A percentile compares a stretch with the other conserved stretches of the same genome.
Evolutionary conservation across 2,113 vertebrate genomes (phyloP).

Genomic region (Sylvia atricapilla): DNA sequence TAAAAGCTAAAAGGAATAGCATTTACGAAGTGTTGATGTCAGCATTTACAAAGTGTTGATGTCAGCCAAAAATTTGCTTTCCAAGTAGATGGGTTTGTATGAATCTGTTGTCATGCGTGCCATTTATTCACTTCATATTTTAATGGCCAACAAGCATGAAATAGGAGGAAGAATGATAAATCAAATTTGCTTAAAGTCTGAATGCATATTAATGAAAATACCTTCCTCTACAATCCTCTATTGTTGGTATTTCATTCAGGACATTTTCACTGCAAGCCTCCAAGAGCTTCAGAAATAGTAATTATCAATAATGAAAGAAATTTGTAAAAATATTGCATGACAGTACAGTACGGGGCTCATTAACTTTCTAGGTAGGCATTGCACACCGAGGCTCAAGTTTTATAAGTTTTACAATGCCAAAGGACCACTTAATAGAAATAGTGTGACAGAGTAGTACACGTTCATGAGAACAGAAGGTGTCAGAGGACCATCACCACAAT

Average conservation of each 20-base stretch:
- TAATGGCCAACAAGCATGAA: not conserved
- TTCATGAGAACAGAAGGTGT: not conserved
- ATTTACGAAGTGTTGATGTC: not conserved
- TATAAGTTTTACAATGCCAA: not conserved
- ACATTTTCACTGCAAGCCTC: not conserved
- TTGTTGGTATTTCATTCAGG: not conserved
- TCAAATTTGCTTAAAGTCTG: not conserved
- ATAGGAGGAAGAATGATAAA: not conserved
- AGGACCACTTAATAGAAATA: not conserved
- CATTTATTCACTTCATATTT: not conserved
- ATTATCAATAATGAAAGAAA: not conserved
- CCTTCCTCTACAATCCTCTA: not conserved
- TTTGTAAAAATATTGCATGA: not conserved
- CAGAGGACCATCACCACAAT: not conserved
- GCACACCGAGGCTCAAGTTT: not conserved
- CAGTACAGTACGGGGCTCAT: not conserved
- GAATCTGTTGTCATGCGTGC: not conserved
- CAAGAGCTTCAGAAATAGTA: not conserved
- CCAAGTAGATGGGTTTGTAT: not conserved
- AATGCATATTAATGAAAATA: not conserved
- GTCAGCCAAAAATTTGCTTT: not conserved
- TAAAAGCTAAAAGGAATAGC: not conserved
- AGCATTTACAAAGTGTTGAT: not conserved
- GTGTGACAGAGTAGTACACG: not conserved
- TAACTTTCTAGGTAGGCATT: not conserved